These are phyloP conservation scores for Drosophila watanabei DNA, from an alignment of 1,140 invertebrate species.

Conservation along the genomic window DNA sequence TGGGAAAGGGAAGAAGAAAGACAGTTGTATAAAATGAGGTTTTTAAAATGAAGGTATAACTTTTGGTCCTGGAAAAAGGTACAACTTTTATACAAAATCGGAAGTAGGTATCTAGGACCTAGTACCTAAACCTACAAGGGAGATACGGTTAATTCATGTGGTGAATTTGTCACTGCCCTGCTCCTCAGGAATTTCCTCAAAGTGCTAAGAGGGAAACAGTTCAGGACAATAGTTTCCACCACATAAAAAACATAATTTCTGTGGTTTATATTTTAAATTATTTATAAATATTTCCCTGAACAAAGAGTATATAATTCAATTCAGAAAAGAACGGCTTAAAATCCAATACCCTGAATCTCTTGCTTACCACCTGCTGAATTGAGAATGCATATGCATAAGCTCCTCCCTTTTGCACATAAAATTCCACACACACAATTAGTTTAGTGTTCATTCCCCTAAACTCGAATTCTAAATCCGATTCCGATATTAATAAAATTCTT, in stretches of 20 bases:
- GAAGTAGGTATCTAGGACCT: too few species aligned
- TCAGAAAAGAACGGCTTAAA: background rate
- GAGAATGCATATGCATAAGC: background rate
- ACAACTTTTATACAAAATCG: too few species aligned
- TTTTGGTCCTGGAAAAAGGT: too few species aligned
- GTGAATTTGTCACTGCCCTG: too few species aligned
- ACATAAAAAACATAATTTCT: too few species aligned
- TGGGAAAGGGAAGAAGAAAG: constrained; percentile 64
- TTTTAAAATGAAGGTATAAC: too few species aligned
- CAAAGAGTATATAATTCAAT: too few species aligned
- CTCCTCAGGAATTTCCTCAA: background rate
- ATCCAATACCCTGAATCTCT: background rate
- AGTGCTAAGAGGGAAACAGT: background rate
- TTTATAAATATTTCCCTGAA: too few species aligned
- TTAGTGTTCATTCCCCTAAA: background rate
- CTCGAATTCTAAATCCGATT: background rate
- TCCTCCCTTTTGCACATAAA: background rate
- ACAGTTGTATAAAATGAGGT: background rate
- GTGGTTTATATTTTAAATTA: too few species aligned
- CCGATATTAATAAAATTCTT: background rate
- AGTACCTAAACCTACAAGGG: too few species aligned
- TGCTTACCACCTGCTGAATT: background rate
- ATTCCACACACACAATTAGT: background rate
- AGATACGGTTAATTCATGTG: too few species aligned
- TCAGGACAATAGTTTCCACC: too few species aligned